Conservation (phyloP, 2,888 invertebrate species). For the Callyntrura guangdongensis region DNA sequence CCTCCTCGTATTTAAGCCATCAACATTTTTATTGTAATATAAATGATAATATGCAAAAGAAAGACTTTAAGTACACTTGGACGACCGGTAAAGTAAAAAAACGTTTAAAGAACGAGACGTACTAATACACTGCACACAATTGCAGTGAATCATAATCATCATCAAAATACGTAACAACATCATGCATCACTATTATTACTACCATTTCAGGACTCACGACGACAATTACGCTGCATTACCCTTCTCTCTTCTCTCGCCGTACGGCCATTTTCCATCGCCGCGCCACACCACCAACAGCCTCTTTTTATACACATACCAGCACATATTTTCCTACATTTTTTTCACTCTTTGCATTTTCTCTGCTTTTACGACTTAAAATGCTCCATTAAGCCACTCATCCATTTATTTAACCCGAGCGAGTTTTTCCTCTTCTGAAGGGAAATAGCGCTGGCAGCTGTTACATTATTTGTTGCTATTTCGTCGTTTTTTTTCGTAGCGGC, state of each 20-base stretch:
- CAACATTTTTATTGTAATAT: conserved; percentile 68
- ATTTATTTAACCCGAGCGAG: conserved; percentile 58
- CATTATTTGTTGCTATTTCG: conserved; percentile 6
- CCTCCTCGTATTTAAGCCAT: conserved; percentile 42
- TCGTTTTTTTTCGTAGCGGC: neutral
- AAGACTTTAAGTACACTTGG: neutral
- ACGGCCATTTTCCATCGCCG: neutral
- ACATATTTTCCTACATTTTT: conserved; percentile 38
- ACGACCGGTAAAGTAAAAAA: neutral
- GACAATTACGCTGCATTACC: conserved; percentile 71
- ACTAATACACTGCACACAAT: conserved; percentile 10
- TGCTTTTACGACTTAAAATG: conserved; percentile 68
- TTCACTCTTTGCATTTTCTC: conserved; percentile 35
- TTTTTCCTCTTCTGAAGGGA: conserved; percentile 20
- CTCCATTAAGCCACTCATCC: conserved; percentile 75
- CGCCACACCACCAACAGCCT: too few relatives aligned
- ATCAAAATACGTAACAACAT: conserved; percentile 50
- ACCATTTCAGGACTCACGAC: conserved; percentile 78
- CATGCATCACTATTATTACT: conserved; percentile 68
- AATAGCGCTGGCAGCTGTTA: conserved; percentile 49
- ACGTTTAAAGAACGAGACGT: conserved; percentile 18
- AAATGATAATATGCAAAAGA: conserved; percentile 43
- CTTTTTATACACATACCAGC: neutral
- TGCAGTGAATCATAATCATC: conserved; percentile 61
- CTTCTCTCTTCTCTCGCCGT: neutral